Evolutionary conservation across 2,113 vertebrate genomes (phyloP).

Genomic region (Microtus pennsylvanicus): DNA sequence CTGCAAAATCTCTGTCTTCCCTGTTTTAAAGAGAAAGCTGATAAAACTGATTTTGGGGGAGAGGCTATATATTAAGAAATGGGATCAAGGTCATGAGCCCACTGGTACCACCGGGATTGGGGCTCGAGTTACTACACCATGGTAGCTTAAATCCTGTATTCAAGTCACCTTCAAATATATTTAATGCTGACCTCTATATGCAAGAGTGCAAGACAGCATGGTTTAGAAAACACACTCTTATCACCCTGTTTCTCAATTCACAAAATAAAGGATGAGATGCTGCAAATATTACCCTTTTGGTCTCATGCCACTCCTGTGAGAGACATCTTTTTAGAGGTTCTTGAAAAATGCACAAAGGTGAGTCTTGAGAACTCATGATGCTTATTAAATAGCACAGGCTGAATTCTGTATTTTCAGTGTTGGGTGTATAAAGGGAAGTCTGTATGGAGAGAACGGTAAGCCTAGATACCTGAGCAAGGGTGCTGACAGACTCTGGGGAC

Average conservation of each 20-base stretch:
- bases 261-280: slow-evolving; percentile 47
- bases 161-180: slow-evolving; percentile 25
- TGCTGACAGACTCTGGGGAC: slow-evolving; percentile 64
- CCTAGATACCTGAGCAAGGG: slow-evolving; percentile 66
- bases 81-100: not conserved
- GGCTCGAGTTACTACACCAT: not conserved
- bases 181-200: slow-evolving; percentile 31
- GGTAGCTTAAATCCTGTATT: not conserved
- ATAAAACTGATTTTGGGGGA: not conserved
- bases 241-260: slow-evolving; percentile 42
- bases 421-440: not conserved
- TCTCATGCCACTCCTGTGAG: slow-evolving; percentile 3
- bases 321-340: slow-evolving; percentile 42
- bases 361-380: not conserved
- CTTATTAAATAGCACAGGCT: slow-evolving; percentile 54
- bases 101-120: not conserved
- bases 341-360: slow-evolving; percentile 43
- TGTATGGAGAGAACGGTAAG: slow-evolving; percentile 39
- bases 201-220: slow-evolving; percentile 11
- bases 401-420: slow-evolving; percentile 30
- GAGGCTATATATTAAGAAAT: not conserved
- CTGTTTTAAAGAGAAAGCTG: slow-evolving; percentile 7
- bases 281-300: slow-evolving; percentile 34
- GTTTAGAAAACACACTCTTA: not conserved
- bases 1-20: not conserved